Base-by-base conservation (phyloP, 1,140 invertebrate genomes). In the Aphelenchoides besseyi region DNA sequence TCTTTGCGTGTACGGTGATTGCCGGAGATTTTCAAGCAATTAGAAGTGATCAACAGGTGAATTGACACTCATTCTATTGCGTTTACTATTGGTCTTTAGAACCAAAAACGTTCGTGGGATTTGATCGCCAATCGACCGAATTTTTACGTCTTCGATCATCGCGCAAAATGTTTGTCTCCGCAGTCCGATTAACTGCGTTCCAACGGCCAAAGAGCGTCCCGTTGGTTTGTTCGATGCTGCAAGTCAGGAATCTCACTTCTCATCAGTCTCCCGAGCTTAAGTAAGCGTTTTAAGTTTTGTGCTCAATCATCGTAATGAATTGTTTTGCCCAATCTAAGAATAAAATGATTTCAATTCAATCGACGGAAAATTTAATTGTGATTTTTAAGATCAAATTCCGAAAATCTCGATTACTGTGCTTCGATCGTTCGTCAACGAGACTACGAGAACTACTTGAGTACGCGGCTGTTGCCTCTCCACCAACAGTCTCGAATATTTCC, bases 1-100 rank as follows among this genome's bases (percentile, higher is more conserved):
- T 78, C 48, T 66, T 76, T 52, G 69, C 76, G 23, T 48, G 72
- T 26, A 61, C 75, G 26, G 68, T 66, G 55, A 52, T 79, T 70
- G 76, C 78, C 37, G 78, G 79, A 29, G 78, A 79, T 35, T 79
- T 79, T 52, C 78, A 81, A 64, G 62, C 29, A 8, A 79, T 79
- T 37, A 72, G 78, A 41, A 62, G 62, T 52, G 79, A 79, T 73
- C 26, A 76, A 35, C 29, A 68, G 66, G 76, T 79, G 37, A 9
- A 18, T 74, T 71, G 61, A 70, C 12, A 2, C 62, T 5, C 33
- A 1, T 70, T 75, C 35, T 69, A 68, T 69, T n/a, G 18, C 3
- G 1, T 2, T 71, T 26, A 29, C 28, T 68, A 16, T 0, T 26
- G n/a, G 61, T 2, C 32, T 80, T 64, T 32, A 80, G 76, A 29